phyloP scores from a whole-genome alignment of 30 jellyfish, hydroid and myxozoan genomes.

The Hydractinia echinata region DNA sequence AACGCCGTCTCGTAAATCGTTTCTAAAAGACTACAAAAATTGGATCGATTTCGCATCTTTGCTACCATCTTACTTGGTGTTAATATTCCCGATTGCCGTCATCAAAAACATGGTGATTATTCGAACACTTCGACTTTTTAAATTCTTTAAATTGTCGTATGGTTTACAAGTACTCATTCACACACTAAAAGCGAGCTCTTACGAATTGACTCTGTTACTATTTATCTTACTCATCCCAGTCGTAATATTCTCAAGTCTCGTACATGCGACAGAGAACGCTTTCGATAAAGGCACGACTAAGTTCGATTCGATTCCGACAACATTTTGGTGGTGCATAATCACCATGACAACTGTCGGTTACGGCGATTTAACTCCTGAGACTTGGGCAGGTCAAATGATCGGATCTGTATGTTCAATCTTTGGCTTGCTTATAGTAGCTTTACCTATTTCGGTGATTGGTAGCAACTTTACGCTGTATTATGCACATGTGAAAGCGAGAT shows the following conservation, averaged over 20 bases:
- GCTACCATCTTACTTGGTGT: constrained; percentile 59
- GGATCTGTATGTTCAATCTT: constrained; percentile 85
- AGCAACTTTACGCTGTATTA: constrained; percentile 83
- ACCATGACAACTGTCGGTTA: constrained; percentile 97
- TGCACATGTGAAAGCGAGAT: constrained; percentile 92
- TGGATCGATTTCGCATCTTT: constrained; percentile 89
- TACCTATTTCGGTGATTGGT: constrained; percentile 91
- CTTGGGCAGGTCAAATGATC: constrained; percentile 86
- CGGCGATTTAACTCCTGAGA: constrained; percentile 88
- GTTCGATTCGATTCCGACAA: constrained; percentile 76
- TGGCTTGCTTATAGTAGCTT: constrained; percentile 82
- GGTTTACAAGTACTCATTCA: constrained; percentile 92
- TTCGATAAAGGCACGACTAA: constrained; percentile 20
- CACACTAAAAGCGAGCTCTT: constrained; percentile 82
- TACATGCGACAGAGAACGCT: constrained; percentile 62
- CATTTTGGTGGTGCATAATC: constrained; percentile 95
- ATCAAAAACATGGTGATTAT: constrained; percentile 61
- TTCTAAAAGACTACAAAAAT: constrained; percentile 58
- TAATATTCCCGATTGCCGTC: constrained; percentile 35
- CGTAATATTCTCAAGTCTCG: constrained; percentile 83
- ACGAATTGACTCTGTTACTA: constrained; percentile 70
- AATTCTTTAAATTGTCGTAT: constrained; percentile 83
- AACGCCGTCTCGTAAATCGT: constrained; percentile 61
- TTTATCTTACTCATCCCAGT: constrained; percentile 82
- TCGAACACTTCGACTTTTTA: constrained; percentile 71